Percentiles rank a stretch among this genome's conserved stretches.
These are phyloP conservation scores for Odocoileus virginianus DNA, from an alignment of 2,113 vertebrate species.

Conservation along the genomic window DNA sequence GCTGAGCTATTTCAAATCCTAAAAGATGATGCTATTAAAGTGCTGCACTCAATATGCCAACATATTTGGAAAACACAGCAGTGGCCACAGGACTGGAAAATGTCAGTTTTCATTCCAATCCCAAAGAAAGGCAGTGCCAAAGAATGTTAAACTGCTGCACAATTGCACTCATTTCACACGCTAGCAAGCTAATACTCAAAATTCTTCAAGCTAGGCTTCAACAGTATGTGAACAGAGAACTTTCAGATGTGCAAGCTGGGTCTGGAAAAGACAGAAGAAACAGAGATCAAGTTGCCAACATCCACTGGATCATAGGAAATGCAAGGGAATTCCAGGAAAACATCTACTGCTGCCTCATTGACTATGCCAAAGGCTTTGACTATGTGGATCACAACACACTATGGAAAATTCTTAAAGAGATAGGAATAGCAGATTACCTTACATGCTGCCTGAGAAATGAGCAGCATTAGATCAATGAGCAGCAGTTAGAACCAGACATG, in stretches of 20 bases:
- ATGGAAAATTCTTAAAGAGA: background rate
- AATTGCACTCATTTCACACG: background rate
- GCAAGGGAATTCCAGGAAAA: background rate
- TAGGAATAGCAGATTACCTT: background rate
- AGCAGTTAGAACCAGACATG: background rate
- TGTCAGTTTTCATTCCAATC: background rate
- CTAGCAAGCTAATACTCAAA: background rate
- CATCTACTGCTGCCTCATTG: background rate
- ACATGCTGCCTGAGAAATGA: background rate
- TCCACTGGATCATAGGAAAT: background rate
- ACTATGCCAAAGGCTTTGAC: background rate
- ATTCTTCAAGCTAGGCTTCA: background rate
- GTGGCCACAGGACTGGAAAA: background rate
- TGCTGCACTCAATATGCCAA: background rate
- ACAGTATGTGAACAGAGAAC: background rate
- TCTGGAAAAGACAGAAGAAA: background rate
- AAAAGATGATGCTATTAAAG: background rate
- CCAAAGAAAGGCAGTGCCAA: background rate
- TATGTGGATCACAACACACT: background rate
- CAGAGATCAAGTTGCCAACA: background rate
- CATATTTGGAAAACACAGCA: background rate
- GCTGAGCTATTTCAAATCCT: background rate
- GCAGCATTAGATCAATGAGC: background rate
- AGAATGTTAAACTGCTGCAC: background rate
- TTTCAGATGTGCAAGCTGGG: background rate